Base-by-base conservation (phyloP, 2,113 vertebrate genomes). In the Gorsachius goisagi region DNA sequence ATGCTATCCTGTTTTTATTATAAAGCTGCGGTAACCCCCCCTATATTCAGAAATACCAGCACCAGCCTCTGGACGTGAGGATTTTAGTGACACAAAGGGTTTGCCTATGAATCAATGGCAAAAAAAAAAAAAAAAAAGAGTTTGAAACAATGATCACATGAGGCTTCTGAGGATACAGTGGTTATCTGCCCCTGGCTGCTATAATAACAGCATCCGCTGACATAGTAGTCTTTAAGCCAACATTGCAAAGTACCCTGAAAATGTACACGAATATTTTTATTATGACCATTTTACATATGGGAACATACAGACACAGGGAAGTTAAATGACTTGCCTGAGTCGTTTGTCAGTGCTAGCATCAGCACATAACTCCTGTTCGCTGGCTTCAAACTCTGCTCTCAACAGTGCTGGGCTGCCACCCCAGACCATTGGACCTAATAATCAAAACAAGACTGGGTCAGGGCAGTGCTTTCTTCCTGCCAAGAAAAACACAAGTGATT, bases 1-100 rank as follows among this genome's bases (percentile, higher is more conserved):
- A 95, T 75, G 85, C 94, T 97, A 88, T 79, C 79, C 89, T 88
- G 18, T 84, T 97, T 97, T 98, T 98, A 97, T 97, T 97, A 97
- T 75, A 95, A 95, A 96, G 93, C 92, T 87, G 93, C 62, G 84
- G 50, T 66, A 85, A 71, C 22, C 4, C 19, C 30, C 66, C 41
- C 2, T 68, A 41, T 59, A 12, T 64, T 91, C 37, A 74, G 74
- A 88, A 95, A 64, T n/a, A 75, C 33, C 47, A 56, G 59, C 83
- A 85, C 16, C 78, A 87, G 62, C 33, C 33, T 75, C 58, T 41
- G 67, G 73, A 91, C 0, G 3, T 74, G 89, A 95, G 37, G 32
- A 63, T 72, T 90, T 95, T 75, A 71, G 56, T 64, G 60, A 95
- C 55, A 91, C 11, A 32, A 73, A 71, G 45, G 35, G 44, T 44